Evolutionary conservation across 2,113 vertebrate genomes (phyloP).

Genomic region (Hirundichthys speculiger): DNA sequence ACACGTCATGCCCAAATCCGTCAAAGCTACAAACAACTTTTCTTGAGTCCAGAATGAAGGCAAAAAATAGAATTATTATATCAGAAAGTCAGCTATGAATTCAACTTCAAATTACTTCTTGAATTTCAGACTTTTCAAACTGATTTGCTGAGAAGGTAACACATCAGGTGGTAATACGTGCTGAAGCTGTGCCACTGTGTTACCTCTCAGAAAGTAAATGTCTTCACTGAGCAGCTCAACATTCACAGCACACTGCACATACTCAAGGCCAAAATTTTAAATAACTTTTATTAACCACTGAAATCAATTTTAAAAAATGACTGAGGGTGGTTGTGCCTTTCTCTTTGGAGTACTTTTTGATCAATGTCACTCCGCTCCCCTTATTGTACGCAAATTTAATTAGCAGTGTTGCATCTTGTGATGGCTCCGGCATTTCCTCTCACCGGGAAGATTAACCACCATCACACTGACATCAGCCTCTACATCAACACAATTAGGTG

Average conservation of each 20-base stretch:
- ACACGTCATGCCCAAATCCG: slow-evolving; percentile 50
- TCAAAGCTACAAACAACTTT: slow-evolving; percentile 52
- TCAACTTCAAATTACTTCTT: slow-evolving; percentile 52
- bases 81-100: slow-evolving; percentile 21
- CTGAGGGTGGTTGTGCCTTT: not conserved
- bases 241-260: slow-evolving; percentile 24
- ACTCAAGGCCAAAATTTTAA: slow-evolving; percentile 15
- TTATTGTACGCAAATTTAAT: slow-evolving; percentile 53
- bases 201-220: slow-evolving; percentile 23
- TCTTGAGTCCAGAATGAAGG: slow-evolving; percentile 29
- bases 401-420: slow-evolving; percentile 57
- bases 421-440: slow-evolving; percentile 58
- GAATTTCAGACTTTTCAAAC: slow-evolving; percentile 38
- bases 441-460: slow-evolving; percentile 55
- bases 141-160: slow-evolving; percentile 42
- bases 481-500: slow-evolving; percentile 65
- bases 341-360: slow-evolving; percentile 2
- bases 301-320: slow-evolving; percentile 8
- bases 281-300: slow-evolving; percentile 15
- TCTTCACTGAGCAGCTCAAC: not conserved
- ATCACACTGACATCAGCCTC: slow-evolving; percentile 46
- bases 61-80: slow-evolving; percentile 48
- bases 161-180: slow-evolving; percentile 39
- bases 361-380: slow-evolving; percentile 3
- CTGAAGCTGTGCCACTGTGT: slow-evolving; percentile 14